These are phyloP conservation scores for Chrysaora quinquecirrha DNA, from an alignment of 30 jellyfish, hydroid and myxozoan species.

Conservation along the genomic window DNA sequence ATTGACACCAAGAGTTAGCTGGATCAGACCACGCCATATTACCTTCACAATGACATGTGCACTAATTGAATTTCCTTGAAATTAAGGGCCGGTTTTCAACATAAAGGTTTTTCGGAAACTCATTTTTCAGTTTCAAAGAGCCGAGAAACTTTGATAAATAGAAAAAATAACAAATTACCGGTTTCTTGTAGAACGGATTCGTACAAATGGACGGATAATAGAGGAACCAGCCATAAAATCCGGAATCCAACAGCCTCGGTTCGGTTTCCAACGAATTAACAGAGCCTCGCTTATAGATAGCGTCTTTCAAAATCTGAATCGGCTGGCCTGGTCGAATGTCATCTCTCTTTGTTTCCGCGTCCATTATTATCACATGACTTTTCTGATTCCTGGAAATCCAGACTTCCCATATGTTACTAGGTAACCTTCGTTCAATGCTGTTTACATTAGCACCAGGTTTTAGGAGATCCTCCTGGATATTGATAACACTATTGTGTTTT, in stretches of 20 bases:
- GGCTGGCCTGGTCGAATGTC: constrained; percentile 46
- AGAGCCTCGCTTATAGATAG: constrained; percentile 45
- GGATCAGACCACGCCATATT: too few species aligned
- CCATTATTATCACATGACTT: constrained; percentile 67
- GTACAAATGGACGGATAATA: constrained; percentile 88
- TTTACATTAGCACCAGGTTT: constrained; percentile 87
- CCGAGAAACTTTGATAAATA: constrained; percentile 63
- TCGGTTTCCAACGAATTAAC: constrained; percentile 28
- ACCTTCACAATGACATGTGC: too few species aligned
- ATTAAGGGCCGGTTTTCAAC: too few species aligned
- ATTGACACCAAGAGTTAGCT: constrained; percentile 78
- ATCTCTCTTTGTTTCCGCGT: constrained; percentile 66
- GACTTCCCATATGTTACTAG: constrained; percentile 78
- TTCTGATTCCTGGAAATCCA: constrained; percentile 78
- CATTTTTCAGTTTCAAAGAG: too few species aligned
- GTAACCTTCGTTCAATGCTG: constrained; percentile 80
- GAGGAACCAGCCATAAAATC: constrained; percentile 84
- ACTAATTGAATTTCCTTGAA: too few species aligned
- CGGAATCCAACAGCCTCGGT: constrained; percentile 73
- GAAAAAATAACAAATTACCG: constrained; percentile 37
- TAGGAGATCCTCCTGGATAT: constrained; percentile 74
- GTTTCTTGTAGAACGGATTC: constrained; percentile 74
- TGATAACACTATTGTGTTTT: constrained; percentile 53
- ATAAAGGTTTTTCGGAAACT: too few species aligned
- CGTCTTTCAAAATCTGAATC: constrained; percentile 73